Evolutionary conservation across 2,797 vertebrate genomes (phyloP), one percentile per base, ranked within the genome.

Genomic region (Rhinichthys osculus): DNA sequence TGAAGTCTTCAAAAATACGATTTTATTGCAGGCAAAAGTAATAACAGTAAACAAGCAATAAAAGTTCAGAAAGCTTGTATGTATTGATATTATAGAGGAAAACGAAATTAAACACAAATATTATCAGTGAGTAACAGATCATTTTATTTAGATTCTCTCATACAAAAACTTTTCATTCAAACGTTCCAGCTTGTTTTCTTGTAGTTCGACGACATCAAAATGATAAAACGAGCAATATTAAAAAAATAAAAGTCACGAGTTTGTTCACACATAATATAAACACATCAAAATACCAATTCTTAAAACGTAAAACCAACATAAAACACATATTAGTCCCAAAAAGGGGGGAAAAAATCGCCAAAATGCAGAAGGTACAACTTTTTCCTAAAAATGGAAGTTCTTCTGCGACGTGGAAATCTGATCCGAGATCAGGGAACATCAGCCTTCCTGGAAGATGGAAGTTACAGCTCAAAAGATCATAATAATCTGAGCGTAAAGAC

Each of bases 321-420:
- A 73, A 83, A 42, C 17, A 42, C 52, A 11, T n/a, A n/a, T 5
- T 5, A 33, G 7, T 16, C 7, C 52, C 52, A 10, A 5, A 19
- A 17, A 2, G 7, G 3, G n/a, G 11, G 7, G 5, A 3, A 23
- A 23, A 17, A 54, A 23, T 57, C 10, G 9, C 16, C 27, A 33
- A 23, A 76, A 76, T 14, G 47, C 19, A 76, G 47, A 67, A 78
- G 52, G 11, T 77, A 5, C 10, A 54, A 40, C n/a, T 10, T 14
- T 40, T 78, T 78, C 30, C 74, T 38, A 57, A 77, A 54, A 54
- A 77, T 57, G 73, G 9, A 54, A n/a, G 70, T 72, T 44, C 70
- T 44, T 44, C 21, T 72, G 70, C 70, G 11, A 6, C 4, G 6
- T 59, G 30, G 5, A 57, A 14, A 35, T 77, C 30, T 35, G 30